These are phyloP conservation scores for Phrynocephalus guinanensis DNA, from an alignment of 2,797 vertebrate genomes.

Conservation along the genomic window DNA sequence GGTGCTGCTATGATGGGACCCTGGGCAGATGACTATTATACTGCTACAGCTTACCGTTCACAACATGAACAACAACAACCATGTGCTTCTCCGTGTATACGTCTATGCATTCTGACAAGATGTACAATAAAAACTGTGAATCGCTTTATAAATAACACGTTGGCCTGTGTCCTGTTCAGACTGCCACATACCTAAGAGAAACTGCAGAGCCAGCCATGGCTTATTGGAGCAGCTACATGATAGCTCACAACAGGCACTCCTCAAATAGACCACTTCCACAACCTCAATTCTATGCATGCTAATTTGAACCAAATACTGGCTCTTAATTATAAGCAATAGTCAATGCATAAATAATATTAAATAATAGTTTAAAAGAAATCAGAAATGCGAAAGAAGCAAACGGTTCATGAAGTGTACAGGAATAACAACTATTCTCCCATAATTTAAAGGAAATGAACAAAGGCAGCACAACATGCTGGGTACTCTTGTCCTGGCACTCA, in stretches of 20 bases:
- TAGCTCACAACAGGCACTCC: no score
- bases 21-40: not conserved
- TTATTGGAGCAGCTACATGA: no score
- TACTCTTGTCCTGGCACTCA: fast-evolving
- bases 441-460: not conserved
- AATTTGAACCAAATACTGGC: no score
- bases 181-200: no score
- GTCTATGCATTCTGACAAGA: not conserved
- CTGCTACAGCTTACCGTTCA: not conserved
- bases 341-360: not conserved
- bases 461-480: fast-evolving
- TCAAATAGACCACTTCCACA: no score
- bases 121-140: not conserved
- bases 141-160: not conserved
- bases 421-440: not conserved
- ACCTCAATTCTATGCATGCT: no score
- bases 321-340: no score
- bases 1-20: not conserved
- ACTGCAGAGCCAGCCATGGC: no score
- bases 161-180: no score
- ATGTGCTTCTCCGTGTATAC: not conserved
- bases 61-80: not conserved
- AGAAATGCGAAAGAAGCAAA: not conserved
- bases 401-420: not conserved
- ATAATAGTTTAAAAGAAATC: not conserved